These are phyloP conservation scores for Polypedilum vanderplanki DNA, from an alignment of 1,140 invertebrate species.

Conservation along the genomic window DNA sequence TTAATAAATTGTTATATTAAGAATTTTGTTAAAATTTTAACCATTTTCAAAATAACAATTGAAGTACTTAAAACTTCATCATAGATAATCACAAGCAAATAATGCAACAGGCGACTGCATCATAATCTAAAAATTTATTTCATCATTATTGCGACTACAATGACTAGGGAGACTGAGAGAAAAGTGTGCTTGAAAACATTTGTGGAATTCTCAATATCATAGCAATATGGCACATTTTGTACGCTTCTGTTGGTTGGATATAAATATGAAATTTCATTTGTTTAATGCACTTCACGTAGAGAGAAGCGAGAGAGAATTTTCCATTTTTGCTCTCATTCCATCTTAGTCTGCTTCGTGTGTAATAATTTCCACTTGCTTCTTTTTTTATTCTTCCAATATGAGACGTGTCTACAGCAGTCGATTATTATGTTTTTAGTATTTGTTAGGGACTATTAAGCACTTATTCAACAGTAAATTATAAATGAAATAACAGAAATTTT, in stretches of 20 bases:
- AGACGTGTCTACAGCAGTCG: slow-evolving; percentile 3
- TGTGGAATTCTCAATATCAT: slow-evolving; percentile 22
- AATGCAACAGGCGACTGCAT: background rate
- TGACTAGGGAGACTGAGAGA: no score
- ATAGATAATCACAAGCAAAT: no score
- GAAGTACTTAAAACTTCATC: no score
- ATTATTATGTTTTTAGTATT: slow-evolving; percentile 2
- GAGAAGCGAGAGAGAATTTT: background rate
- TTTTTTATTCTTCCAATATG: background rate
- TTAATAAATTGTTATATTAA: no score
- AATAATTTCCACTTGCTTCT: background rate
- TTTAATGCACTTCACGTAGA: slow-evolving; percentile 25
- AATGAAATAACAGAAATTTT: slow-evolving; percentile 30
- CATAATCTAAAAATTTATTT: background rate
- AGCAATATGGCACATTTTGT: slow-evolving; percentile 4
- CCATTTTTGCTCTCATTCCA: background rate
- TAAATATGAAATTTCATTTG: slow-evolving; percentile 23
- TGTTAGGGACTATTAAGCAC: background rate
- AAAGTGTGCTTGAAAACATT: background rate
- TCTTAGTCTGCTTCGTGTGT: background rate
- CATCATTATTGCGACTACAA: background rate
- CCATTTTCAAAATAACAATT: no score
- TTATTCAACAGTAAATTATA: background rate
- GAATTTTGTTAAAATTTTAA: no score
- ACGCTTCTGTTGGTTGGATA: background rate